Percentiles rank a stretch among this genome's conserved stretches.
phyloP scores from a whole-genome alignment of 1,140 invertebrate species.

The Drosophila grimshawi region DNA sequence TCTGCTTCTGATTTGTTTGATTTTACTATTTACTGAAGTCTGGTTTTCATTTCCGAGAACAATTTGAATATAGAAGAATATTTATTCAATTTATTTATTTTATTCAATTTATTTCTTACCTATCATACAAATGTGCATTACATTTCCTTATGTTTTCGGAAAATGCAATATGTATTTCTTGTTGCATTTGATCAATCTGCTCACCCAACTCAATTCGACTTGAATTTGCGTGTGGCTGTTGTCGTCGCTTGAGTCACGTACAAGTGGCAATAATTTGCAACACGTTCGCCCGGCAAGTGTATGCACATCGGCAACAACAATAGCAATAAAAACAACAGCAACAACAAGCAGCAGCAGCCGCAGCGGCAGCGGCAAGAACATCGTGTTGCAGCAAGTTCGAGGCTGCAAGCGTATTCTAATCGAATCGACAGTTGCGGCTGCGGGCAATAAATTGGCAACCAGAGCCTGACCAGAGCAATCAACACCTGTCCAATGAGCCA shows the following conservation, averaged over 20 bases:
- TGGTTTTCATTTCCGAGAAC: too few species aligned
- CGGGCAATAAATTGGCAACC: conserved; percentile 48
- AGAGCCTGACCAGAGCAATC: conserved; percentile 55
- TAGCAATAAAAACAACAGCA: conserved; percentile 27
- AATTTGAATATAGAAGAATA: neutral
- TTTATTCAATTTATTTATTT: too few species aligned
- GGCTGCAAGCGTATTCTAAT: conserved; percentile 47
- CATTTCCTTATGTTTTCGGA: neutral
- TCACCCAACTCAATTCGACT: conserved; percentile 8
- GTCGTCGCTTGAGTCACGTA: conserved; percentile 58
- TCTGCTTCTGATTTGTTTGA: too few species aligned
- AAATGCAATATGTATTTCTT: conserved; percentile 1
- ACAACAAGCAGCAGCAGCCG: conserved; percentile 4
- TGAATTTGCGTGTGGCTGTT: conserved; percentile 38
- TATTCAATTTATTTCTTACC: too few species aligned
- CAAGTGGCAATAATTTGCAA: conserved; percentile 76
- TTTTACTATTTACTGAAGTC: too few species aligned
- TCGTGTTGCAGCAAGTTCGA: conserved; percentile 31
- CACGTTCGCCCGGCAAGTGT: conserved; percentile 58
- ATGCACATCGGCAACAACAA: conserved; percentile 21
- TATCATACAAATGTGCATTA: neutral
- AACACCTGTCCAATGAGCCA: conserved; percentile 62
- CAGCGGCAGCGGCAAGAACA: conserved; percentile 29
- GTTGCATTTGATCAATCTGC: conserved; percentile 4
- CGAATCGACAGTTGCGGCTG: conserved; percentile 37